Conservation (phyloP, 2,888 invertebrate genomes). For the Drosophila prolongata region DNA sequence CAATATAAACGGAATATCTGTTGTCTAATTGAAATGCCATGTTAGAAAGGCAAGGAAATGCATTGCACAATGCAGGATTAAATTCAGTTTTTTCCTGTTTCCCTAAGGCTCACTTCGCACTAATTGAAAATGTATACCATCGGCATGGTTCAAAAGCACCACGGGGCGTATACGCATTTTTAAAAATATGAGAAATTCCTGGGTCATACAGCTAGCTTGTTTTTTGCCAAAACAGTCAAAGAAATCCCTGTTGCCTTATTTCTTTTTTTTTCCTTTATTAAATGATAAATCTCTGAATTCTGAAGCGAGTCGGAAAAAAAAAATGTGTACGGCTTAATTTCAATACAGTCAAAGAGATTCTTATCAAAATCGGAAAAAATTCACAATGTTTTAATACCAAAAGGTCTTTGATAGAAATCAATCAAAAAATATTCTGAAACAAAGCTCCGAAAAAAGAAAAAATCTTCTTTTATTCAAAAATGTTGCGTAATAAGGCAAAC, state of each 20-base stretch:
- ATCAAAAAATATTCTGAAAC: not conserved
- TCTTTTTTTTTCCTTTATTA: not conserved
- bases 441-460: not conserved
- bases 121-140: conserved; percentile 1
- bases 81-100: not conserved
- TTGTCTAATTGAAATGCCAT: conserved; percentile 1
- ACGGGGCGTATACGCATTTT: not conserved
- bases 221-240: too few species aligned
- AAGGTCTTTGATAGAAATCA: not conserved
- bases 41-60: not conserved
- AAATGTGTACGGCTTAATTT: not conserved
- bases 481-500: too few species aligned
- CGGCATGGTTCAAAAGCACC: not conserved
- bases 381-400: not conserved
- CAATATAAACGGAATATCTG: not conserved
- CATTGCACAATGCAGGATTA: not conserved
- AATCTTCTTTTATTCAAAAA: too few species aligned
- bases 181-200: not conserved
- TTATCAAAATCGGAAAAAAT: not conserved
- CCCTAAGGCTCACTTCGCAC: not conserved
- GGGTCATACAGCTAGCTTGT: too few species aligned
- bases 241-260: too few species aligned
- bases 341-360: not conserved
- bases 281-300: not conserved
- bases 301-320: not conserved